Evolutionary conservation across 2,113 vertebrate species (phyloP).

Genomic region (Dryoscopus gambensis): DNA sequence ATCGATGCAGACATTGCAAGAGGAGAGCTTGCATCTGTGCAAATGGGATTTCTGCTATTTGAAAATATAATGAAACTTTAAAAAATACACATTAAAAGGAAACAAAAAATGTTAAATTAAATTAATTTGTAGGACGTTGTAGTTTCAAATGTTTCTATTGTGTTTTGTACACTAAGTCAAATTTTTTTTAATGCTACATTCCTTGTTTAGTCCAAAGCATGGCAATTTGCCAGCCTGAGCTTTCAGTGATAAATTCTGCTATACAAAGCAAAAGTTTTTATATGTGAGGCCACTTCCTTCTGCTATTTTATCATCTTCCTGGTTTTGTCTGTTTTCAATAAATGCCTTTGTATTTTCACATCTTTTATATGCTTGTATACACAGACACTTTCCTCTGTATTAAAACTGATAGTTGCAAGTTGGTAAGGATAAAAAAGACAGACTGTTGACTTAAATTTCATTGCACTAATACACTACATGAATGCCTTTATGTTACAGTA

Average conservation of each 20-base stretch:
- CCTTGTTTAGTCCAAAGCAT: background rate
- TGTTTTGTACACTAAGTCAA: background rate
- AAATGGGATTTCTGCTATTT: background rate
- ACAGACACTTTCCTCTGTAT: constrained; percentile 29
- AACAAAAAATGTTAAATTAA: background rate
- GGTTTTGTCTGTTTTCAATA: constrained; percentile 71
- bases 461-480: background rate
- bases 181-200: background rate
- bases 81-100: background rate
- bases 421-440: background rate
- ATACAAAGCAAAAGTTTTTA: constrained; percentile 53
- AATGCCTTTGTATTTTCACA: constrained; percentile 66
- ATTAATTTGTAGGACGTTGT: background rate
- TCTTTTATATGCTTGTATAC: constrained; percentile 39
- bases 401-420: background rate
- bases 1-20: background rate
- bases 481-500: background rate
- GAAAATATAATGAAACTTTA: background rate
- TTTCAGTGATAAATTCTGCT: constrained; percentile 30
- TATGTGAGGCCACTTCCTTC: constrained; percentile 68
- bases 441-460: background rate
- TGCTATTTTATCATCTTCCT: constrained; percentile 69
- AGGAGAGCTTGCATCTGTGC: background rate
- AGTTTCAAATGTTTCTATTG: background rate
- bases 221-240: background rate